Percentiles rank a stretch among this genome's conserved stretches.
phyloP scores from a whole-genome alignment of 2,113 vertebrate genomes.

The Antigone vipio region DNA sequence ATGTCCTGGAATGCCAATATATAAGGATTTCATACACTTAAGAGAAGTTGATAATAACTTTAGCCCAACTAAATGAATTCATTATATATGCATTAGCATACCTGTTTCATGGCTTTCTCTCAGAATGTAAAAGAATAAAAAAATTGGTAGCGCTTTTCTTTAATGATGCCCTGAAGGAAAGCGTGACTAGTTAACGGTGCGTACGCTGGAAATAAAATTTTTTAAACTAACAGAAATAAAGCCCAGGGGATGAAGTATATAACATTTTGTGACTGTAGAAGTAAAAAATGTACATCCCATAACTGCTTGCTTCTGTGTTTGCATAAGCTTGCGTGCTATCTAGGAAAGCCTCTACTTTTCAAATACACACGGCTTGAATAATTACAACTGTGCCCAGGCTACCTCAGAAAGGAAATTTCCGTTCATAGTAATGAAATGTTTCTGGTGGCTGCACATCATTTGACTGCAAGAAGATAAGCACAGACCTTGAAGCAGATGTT shows the following conservation, averaged over 20 bases:
- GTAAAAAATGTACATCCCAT: neutral
- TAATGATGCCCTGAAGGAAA: neutral
- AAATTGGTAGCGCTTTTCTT: neutral
- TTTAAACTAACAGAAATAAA: neutral
- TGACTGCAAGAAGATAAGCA: neutral
- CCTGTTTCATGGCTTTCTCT: neutral
- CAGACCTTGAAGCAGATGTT: neutral
- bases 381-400: slow-evolving; percentile 45
- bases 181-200: neutral
- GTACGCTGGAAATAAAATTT: neutral
- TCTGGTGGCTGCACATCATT: slow-evolving; percentile 24
- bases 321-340: neutral
- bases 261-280: neutral
- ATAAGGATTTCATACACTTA: neutral
- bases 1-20: neutral
- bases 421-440: neutral
- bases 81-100: neutral
- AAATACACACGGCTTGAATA: neutral
- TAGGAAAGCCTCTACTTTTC: neutral
- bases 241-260: neutral
- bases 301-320: neutral
- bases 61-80: neutral
- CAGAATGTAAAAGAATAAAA: neutral
- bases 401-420: slow-evolving; percentile 66
- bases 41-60: neutral